Evolutionary conservation across 2,888 invertebrate genomes (phyloP), one percentile per base, ranked within the genome.

Genomic region (Pristionchus arcanus): DNA sequence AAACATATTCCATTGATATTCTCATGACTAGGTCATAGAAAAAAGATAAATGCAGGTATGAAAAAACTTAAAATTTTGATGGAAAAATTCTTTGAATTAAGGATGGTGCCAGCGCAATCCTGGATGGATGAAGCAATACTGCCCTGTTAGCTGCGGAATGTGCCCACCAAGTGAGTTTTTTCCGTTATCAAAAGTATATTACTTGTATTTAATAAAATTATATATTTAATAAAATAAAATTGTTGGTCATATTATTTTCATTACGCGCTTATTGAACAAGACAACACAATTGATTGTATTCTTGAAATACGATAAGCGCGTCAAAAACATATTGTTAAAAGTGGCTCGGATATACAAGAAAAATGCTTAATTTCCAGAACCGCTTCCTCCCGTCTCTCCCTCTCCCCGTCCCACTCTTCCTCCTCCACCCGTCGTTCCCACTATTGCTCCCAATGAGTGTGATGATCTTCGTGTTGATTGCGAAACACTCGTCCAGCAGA

Each of bases 401-500:
- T 49, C 37, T 5, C 81, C 89, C 16, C 91, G 91, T 37, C 83
- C 86, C n/a, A 68, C 74, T 16, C 89, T 90, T 25, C 92, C 91
- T 85, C 90, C 91, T 88, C 90, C 91, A 49, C 88, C 90, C 16
- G 81, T 90, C 37, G 90, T 86, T 37, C 90, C 91, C 34, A 63
- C 77, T 31, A 90, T 86, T 66, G 86, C 91, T 42, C 66, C 89
- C 49, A 55, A 89, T 28, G 92, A 93, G 28, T 95, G 95, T 85
- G 94, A 94, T 90, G 95, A 95, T 90, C 92, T 95, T 74, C 92
- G 95, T 7, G 95, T 95, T 4, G 95, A 95, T 87, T 95, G 93
- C 83, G 90, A 91, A 49, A 87, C 86, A 25, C 90, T 93, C 81
- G 93, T 93, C 5, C 91, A 91, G 68, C 90, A 90, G 53, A 91